A percentile compares a stretch with the other conserved stretches of the same genome.
Conservation (phyloP, 2,113 vertebrate species). For the Zosterops borbonicus region DNA sequence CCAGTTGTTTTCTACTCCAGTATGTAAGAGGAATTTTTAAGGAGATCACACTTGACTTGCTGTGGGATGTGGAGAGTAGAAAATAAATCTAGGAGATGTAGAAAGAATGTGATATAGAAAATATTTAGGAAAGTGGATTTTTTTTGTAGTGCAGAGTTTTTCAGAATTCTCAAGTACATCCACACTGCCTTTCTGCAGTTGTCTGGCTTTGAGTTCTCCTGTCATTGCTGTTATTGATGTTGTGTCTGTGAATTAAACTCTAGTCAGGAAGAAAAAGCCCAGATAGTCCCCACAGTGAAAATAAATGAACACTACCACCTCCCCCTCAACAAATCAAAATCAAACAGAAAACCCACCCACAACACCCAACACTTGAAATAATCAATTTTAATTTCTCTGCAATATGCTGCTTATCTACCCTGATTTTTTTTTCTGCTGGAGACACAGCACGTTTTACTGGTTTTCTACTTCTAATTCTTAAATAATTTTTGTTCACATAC, state of each 20-base stretch:
- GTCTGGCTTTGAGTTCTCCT: background rate
- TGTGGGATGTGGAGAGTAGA: background rate
- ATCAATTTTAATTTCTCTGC: background rate
- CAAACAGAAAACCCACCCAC: background rate
- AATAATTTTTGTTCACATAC: background rate
- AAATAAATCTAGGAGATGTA: background rate
- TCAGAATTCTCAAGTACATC: background rate
- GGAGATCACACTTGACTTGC: background rate
- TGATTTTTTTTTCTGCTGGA: background rate
- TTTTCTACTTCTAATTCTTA: background rate
- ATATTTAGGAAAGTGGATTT: background rate
- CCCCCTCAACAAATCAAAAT: background rate
- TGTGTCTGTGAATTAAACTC: background rate
- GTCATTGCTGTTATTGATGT: fast-evolving
- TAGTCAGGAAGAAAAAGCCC: background rate
- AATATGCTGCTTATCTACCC: background rate
- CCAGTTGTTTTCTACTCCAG: background rate
- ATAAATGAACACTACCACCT: fast-evolving
- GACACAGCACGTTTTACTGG: background rate
- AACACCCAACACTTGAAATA: background rate
- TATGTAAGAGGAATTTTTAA: background rate
- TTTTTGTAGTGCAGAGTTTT: background rate
- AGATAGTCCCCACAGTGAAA: background rate
- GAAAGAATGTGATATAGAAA: background rate
- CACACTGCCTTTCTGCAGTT: background rate